Evolutionary conservation across 2,888 invertebrate genomes (phyloP), one percentile per base, ranked within the genome.

Genomic region (Phalera bucephala): DNA sequence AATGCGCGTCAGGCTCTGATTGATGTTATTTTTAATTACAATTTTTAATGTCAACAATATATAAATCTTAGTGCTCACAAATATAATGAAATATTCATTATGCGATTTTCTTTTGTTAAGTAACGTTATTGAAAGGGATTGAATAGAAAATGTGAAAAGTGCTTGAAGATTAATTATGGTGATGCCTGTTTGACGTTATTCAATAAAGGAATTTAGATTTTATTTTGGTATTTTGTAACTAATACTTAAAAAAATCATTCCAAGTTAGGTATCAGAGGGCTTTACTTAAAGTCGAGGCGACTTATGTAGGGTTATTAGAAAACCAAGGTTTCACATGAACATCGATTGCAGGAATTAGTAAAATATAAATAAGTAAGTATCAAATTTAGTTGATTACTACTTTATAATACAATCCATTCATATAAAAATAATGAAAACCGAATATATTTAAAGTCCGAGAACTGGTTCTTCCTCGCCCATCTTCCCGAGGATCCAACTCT

Each of bases 1-100:
- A 34, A 33, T 48, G 35, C 33, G 42, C 40, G 52, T 56, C 65
- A 45, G 46, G 35, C 50, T 52, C 47, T 82, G 83, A 83, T 81
- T 81, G 80, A 82, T 80, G 78, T 48, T 47, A 55, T 60, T 80
- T 80, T 82, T 79, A 82, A 82, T 83, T 83, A 79, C 65, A 68
- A 62, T 78, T 78, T 73, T 77, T 74, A 64, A 67, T 73, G 80
- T 79, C 75, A 78, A 77, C 78, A 79, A 66, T 66, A 53, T 69
- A 77, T 80, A 72, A 78, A 74, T 80, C 77, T 78, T 72, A 38
- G 53, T 53, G 51, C 62, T 66, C 58, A 63, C 42, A 44, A 58
- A 64, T 45, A 40, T 65, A 67, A 69, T 69, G 61, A 56, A 75
- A 65, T 58, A 62, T 68, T 61, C 52, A 42, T 48, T 36, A 39